Evolutionary conservation across 1,140 invertebrate species (phyloP), one percentile per base, ranked within the genome.

Genomic region (Bombus cullumanus): DNA sequence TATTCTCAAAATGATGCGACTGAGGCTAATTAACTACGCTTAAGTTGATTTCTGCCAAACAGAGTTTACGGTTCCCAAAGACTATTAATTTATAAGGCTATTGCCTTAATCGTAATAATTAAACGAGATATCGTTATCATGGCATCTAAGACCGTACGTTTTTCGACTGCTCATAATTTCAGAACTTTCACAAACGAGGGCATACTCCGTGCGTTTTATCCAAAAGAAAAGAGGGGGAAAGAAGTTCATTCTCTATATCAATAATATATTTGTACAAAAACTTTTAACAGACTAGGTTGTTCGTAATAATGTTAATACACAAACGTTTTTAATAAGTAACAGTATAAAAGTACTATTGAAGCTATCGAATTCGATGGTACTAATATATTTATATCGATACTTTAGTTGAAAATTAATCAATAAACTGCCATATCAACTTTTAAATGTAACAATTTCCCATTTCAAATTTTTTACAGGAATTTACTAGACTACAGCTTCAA

Each of bases 1-100:
- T 57, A n/a, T n/a, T 83, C 41, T 76, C 34, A 37, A 71, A 68
- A 83, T 59, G 37, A 59, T 81, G 83, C 84, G 69, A 86, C 75
- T 83, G 85, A 84, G 68, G 84, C 85, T 71, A 84, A 90, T 72
- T 83, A 86, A 90, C 41, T 90, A 90, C 89, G 89, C 86, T 90
- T 90, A 90, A 59, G 81, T 78, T 90, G 41, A 88, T 87, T 83
- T 91, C 66, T 91, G 82, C 79, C 81, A 86, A 79, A 78, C 43
- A 62, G 77, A 81, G n/a, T 85, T 85, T 81, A 80, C 57, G 39
- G 53, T 43, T 74, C 57, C n/a, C 41, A 47, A 62, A 72, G 47
- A 84, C 47, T 64, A 79, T 78, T 85, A 43, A 68, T 57, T 84
- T 59, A 22, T 53, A 78, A 34, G 83, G 83, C 83, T 79, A 79